Percentiles rank a stretch among this genome's conserved stretches.
Evolutionary conservation across 2,888 invertebrate genomes (phyloP).

Genomic region (Drosophila tanythrix): DNA sequence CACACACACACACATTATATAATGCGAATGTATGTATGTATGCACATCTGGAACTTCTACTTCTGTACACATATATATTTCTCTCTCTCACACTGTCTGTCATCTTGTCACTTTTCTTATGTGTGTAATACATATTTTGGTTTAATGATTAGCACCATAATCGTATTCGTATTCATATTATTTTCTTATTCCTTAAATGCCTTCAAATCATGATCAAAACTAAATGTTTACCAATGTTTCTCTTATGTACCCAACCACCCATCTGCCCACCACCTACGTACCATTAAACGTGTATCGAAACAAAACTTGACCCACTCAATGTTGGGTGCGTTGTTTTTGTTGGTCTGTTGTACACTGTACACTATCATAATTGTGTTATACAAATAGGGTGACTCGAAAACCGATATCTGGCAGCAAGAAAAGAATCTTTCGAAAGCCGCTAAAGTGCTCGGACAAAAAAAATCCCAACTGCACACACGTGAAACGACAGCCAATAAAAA

Average conservation of each 20-base stretch:
- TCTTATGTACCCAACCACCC: constrained; percentile 17
- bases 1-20: constrained; percentile 40
- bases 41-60: constrained; percentile 55
- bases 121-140: constrained; percentile 42
- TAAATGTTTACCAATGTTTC: constrained; percentile 55
- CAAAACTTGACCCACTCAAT: constrained; percentile 12
- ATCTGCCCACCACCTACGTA: neutral
- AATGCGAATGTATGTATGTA: constrained; percentile 64
- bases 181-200: constrained; percentile 15
- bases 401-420: constrained; percentile 86
- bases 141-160: constrained; percentile 32
- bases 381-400: constrained; percentile 85
- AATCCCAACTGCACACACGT: constrained; percentile 85
- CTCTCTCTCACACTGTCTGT: constrained; percentile 10
- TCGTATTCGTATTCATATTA: constrained; percentile 13
- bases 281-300: constrained; percentile 13
- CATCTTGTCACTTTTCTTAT: constrained; percentile 32
- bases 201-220: constrained; percentile 37
- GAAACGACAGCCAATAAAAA: constrained; percentile 85
- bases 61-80: constrained; percentile 2
- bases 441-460: constrained; percentile 86
- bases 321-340: constrained; percentile 22
- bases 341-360: constrained; percentile 28
- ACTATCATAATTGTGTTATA: constrained; percentile 62
- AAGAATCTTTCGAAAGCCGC: constrained; percentile 86